phyloP scores from a whole-genome alignment of 2,797 vertebrate species.

The Amblyopsis hoosieri region DNA sequence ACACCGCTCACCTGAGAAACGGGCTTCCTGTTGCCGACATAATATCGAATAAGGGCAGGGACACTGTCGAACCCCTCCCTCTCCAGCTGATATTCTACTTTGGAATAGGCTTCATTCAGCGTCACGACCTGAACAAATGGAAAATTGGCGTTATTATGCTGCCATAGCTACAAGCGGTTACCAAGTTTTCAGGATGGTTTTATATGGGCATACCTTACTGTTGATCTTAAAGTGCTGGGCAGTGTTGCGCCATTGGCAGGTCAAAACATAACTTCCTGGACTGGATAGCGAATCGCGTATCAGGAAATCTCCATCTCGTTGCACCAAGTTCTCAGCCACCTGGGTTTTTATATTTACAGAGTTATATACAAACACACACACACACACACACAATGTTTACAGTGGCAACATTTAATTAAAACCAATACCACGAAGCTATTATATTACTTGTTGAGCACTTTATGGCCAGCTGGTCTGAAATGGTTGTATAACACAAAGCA shows the following conservation, averaged over 20 bases:
- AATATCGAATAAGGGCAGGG: conserved; percentile 89
- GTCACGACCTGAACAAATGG: conserved; percentile 70
- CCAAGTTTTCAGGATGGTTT: not conserved
- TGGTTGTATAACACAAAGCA: conserved; percentile 9
- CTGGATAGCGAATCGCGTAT: conserved; percentile 94
- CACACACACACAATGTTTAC: conserved; percentile 35
- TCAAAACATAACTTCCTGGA: conserved; percentile 93
- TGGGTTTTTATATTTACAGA: conserved; percentile 52
- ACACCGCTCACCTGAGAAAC: conserved; percentile 80
- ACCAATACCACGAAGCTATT: conserved; percentile 25
- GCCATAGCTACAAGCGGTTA: not conserved
- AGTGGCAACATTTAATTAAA: conserved; percentile 53
- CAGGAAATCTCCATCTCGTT: conserved; percentile 95
- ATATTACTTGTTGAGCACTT: conserved; percentile 8
- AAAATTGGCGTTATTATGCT: not conserved
- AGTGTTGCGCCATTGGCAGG: conserved; percentile 92
- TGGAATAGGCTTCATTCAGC: conserved; percentile 90
- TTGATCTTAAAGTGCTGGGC: conserved; percentile 98
- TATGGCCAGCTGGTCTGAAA: conserved; percentile 7
- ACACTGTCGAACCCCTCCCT: conserved; percentile 91
- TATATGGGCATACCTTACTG: conserved; percentile 68
- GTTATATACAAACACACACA: conserved; percentile 22
- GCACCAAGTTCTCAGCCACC: conserved; percentile 90
- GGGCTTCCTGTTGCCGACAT: conserved; percentile 91
- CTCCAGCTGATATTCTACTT: conserved; percentile 91